Evolutionary conservation across 2,113 vertebrate genomes (phyloP), one percentile per base, ranked within the genome.

Genomic region (Phyllostomus hastatus): DNA sequence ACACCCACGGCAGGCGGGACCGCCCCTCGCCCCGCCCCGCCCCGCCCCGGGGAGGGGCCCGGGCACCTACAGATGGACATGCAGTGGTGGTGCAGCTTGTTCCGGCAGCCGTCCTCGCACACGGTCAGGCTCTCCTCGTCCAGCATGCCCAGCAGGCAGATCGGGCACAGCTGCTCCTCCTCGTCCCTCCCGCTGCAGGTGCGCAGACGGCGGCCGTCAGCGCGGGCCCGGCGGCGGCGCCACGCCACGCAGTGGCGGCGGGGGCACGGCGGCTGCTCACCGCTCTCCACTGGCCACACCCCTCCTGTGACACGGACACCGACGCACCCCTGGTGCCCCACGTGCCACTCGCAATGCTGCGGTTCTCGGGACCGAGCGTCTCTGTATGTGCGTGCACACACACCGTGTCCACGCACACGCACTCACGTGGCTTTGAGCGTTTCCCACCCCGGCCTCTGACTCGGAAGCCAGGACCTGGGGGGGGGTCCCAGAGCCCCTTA

Each of bases 21-120:
- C 43, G 8, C 43, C 54, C 54, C 50, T 15, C 50, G 52, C 52
- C 17, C 54, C 22, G 7, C 20, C 54, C 59, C 26, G 2, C 20
- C 22, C 57, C 57, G 2, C 57, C 19, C 19, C 24, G 24, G 38
- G 38, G 4, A 26, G 26, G 28, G 0, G 28, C 61, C 59, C 5
- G 15, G 64, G 64, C 73, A 78, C 73, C 46, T 50, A 78, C 73
- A 78, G 46, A 99, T 99, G 54, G 99, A 99, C 99, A 99, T 99
- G 99, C 99, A 99, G 97, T 99, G 99, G 94, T 99, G 99, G 97
- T 99, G 99, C 87, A 99, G 98, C 97, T 99, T 99, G 96, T 99
- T 99, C 92, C 99, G 98, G 97, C 99, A 99, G 97, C 99, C 99
- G 33, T 99, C 99, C 97, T 99, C 99, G 97, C 99, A 98, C 96